A percentile compares a stretch with the other conserved stretches of the same genome.
These are phyloP conservation scores for Papilio glaucus DNA, from an alignment of 1,140 invertebrate genomes.

Conservation along the genomic window DNA sequence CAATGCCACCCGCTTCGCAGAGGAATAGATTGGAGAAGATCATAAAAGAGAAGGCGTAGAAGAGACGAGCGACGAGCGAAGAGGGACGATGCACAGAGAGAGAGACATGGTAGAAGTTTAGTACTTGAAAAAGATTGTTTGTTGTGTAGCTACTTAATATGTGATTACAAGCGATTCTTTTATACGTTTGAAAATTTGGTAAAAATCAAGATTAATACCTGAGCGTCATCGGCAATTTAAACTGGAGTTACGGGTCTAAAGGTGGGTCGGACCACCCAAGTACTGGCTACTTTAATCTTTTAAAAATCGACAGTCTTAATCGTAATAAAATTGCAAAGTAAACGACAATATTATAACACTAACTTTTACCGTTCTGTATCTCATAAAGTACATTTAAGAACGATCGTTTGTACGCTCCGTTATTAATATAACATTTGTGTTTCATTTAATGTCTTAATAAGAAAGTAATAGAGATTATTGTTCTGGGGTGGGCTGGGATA, in stretches of 20 bases:
- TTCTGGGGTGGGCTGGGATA: conserved; percentile 59
- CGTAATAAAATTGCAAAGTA: background rate
- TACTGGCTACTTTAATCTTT: background rate
- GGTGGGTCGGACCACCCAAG: background rate
- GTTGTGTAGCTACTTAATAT: too few species aligned
- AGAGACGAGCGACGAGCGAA: too few species aligned
- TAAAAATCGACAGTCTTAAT: background rate
- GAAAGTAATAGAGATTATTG: conserved; percentile 75
- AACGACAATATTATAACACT: background rate
- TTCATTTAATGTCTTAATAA: conserved; percentile 78
- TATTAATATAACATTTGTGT: conserved; percentile 69
- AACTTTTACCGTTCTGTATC: background rate
- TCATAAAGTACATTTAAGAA: conserved; percentile 43
- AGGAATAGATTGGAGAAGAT: too few species aligned
- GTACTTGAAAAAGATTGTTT: too few species aligned
- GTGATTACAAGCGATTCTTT: too few species aligned
- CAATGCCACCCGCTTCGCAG: too few species aligned
- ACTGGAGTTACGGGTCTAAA: background rate
- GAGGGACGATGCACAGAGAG: too few species aligned
- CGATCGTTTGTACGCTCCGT: background rate
- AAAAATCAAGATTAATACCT: background rate
- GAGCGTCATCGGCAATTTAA: background rate
- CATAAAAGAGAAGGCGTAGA: too few species aligned
- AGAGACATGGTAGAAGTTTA: too few species aligned
- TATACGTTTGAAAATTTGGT: background rate